These are phyloP conservation scores for Drosophila ohnishii DNA, from an alignment of 1,140 invertebrate genomes.

Conservation along the genomic window DNA sequence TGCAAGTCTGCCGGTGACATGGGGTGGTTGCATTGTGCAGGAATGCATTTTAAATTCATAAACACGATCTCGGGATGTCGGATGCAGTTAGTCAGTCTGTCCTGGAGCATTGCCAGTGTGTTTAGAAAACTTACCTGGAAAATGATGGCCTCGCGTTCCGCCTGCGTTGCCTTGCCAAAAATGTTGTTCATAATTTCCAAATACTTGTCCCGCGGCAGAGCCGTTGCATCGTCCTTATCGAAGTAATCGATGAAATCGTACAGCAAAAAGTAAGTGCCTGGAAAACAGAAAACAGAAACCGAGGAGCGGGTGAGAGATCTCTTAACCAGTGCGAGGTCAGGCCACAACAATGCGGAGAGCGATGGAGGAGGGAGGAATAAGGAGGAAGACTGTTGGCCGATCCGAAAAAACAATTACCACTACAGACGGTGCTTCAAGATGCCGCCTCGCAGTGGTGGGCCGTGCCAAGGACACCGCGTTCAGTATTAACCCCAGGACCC, in stretches of 20 bases:
- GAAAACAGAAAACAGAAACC: slow-evolving; percentile 39
- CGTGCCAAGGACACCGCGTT: slow-evolving; percentile 74
- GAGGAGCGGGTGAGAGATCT: slow-evolving; percentile 28
- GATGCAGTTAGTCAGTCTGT: neutral
- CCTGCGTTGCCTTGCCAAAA: slow-evolving; percentile 92
- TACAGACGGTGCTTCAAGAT: slow-evolving; percentile 53
- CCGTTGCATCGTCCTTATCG: slow-evolving; percentile 92
- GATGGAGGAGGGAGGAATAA: neutral
- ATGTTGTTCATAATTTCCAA: slow-evolving; percentile 93
- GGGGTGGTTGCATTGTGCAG: slow-evolving; percentile 5
- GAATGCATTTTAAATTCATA: slow-evolving; percentile 14
- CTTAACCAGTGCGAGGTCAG: slow-evolving; percentile 41
- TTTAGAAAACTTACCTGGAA: slow-evolving; percentile 89
- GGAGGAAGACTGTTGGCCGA: slow-evolving; percentile 33
- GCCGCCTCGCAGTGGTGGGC: slow-evolving; percentile 62
- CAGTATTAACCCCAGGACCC: slow-evolving; percentile 68
- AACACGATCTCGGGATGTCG: neutral
- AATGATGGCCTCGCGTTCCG: slow-evolving; percentile 94
- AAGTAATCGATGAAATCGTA: slow-evolving; percentile 96
- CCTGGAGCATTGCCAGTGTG: too few relatives aligned
- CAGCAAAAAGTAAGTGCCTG: slow-evolving; percentile 95
- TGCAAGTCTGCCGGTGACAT: slow-evolving; percentile 11
- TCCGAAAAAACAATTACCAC: slow-evolving; percentile 73
- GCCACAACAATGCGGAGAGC: slow-evolving; percentile 39
- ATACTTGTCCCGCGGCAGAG: slow-evolving; percentile 91